phyloP scores from a whole-genome alignment of 1,140 invertebrate species.

The Bombus haemorrhoidalis region DNA sequence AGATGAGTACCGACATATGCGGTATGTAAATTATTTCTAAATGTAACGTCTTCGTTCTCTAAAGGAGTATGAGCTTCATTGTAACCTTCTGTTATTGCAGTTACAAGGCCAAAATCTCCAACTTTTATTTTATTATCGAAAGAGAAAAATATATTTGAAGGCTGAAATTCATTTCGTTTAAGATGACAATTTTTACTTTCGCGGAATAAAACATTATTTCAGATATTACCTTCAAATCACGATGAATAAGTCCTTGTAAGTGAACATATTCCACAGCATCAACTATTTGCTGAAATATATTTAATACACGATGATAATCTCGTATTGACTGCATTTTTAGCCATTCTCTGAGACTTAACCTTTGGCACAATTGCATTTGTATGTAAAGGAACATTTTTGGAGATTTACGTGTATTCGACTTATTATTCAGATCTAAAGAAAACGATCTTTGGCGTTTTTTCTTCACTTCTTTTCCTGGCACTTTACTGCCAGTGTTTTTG shows the following conservation, averaged over 20 bases:
- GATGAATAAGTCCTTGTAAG: constrained; percentile 94
- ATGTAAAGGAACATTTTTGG: constrained; percentile 93
- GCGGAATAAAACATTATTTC: not conserved
- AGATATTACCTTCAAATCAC: constrained; percentile 94
- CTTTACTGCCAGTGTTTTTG: constrained; percentile 37
- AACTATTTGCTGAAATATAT: constrained; percentile 96
- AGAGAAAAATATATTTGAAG: constrained; percentile 98
- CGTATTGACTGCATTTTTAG: constrained; percentile 84
- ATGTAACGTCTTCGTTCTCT: constrained; percentile 58
- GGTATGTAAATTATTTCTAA: constrained; percentile 83
- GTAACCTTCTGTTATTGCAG: constrained; percentile 88
- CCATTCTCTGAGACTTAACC: constrained; percentile 96
- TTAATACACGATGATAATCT: constrained; percentile 84
- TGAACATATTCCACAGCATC: constrained; percentile 98
- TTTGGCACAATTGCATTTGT: constrained; percentile 97
- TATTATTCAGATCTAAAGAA: constrained; percentile 79
- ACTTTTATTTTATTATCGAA: constrained; percentile 95
- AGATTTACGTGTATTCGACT: constrained; percentile 61
- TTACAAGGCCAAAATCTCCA: constrained; percentile 98
- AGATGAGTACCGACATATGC: constrained; percentile 93
- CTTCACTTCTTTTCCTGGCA: constrained; percentile 36
- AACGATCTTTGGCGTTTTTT: constrained; percentile 57
- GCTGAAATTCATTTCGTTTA: constrained; percentile 83
- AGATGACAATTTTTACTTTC: constrained; percentile 36
- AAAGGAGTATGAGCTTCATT: constrained; percentile 77